Base-by-base conservation (phyloP, 1,140 invertebrate genomes). In the Pogonomyrmex barbatus region DNA sequence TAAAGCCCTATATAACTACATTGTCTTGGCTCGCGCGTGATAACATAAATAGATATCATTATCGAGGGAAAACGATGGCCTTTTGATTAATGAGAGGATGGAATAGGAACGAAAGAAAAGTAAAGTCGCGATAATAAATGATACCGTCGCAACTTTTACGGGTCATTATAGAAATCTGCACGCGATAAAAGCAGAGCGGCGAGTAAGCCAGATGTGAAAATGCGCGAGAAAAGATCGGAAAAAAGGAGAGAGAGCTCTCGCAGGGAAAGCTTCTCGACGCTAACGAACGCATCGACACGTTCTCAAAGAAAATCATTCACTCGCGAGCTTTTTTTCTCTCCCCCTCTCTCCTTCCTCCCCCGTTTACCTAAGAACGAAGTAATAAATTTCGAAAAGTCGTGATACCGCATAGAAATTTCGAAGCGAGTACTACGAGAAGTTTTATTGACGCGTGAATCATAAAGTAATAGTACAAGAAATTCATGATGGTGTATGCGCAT, bases 251-350 rank as follows among this genome's bases (percentile, higher is more conserved):
- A 79, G 67, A 54, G 47, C 30, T 65, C 24, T 24, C 24, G 24
- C 0, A 24, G 56, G 56, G 62, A 89, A 81, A n/a, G n/a, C n/a
- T 60, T 89, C 58, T 87, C n/a, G 52, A 42, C 73, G 68, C 45
- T 90, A 89, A 90, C 85, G 67, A 90, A 87, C 68, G 68, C 82
- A 85, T 76, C 71, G 65, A 39, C 36, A 47, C 30, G 60, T 65
- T 58, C 75, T 79, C 85, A 90, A 87, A 90, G 79, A 62, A 90
- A 90, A 90, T 90, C 88, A 89, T 87, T 88, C n/a, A 90, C 45
- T 62, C 45, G 36, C 50, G 58, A 9, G 67, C 75, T 73, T 78
- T 83, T 62, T 63, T 24, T 24, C 0, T 24, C 24, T 24, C 24
- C 0, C 24, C 24, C 24, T 0, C 24, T 24, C 24, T 24, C 24